phyloP scores from a whole-genome alignment of 1,140 invertebrate genomes.

The Drosophila azteca region DNA sequence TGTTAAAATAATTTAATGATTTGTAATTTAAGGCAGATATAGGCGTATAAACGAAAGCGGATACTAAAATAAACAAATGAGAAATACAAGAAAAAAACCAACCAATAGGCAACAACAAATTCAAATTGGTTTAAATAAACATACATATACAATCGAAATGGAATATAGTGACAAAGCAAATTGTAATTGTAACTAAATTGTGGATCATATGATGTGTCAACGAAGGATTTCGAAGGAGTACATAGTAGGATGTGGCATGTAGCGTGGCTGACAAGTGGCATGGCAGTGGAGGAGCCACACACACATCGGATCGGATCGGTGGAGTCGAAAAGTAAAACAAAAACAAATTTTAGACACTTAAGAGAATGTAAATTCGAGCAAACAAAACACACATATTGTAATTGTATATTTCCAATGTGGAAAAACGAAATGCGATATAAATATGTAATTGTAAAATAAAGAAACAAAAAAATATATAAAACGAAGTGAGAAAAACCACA shows the following conservation, averaged over 20 bases:
- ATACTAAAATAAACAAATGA: constrained; percentile 55
- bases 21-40: constrained; percentile 75
- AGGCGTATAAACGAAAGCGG: constrained; percentile 65
- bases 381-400: constrained; percentile 35
- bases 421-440: constrained; percentile 69
- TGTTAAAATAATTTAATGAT: constrained; percentile 82
- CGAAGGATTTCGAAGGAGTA: constrained; percentile 27
- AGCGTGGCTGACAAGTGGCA: constrained; percentile 33
- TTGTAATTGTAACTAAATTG: constrained; percentile 58
- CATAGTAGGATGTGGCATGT: constrained; percentile 20
- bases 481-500: constrained; percentile 45
- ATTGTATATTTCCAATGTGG: constrained; percentile 69
- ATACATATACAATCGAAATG: constrained; percentile 44
- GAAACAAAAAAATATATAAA: constrained; percentile 81
- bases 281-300: constrained; percentile 16
- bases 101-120: constrained; percentile 39
- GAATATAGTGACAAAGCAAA: constrained; percentile 65
- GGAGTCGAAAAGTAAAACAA: constrained; percentile 63
- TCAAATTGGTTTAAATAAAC: constrained; percentile 16
- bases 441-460: constrained; percentile 81
- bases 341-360: constrained; percentile 72
- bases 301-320: too few relatives aligned
- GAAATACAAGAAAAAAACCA: constrained; percentile 34
- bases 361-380: constrained; percentile 76
- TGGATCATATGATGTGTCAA: constrained; percentile 48